These are phyloP conservation scores for Scopus umbretta DNA, from an alignment of 2,113 vertebrate genomes.

Conservation along the genomic window DNA sequence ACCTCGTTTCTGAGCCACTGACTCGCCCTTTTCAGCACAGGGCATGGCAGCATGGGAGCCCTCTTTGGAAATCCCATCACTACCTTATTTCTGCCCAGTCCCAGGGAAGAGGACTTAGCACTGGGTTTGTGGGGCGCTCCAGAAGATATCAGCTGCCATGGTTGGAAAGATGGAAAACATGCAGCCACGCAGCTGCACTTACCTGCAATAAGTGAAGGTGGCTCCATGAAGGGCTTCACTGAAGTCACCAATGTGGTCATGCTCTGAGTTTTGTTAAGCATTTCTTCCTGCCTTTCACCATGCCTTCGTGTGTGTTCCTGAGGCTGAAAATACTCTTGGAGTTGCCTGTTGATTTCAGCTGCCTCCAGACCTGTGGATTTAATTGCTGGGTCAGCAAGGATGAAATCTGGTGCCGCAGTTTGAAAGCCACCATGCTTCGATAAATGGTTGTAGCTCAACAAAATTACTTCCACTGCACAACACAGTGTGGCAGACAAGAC, in stretches of 20 bases:
- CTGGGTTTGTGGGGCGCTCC: fast-evolving
- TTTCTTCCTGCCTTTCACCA: not conserved
- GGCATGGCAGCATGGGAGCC: fast-evolving
- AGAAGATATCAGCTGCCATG: fast-evolving
- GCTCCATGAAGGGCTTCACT: not conserved
- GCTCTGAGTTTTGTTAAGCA: not conserved
- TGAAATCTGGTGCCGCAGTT: not conserved
- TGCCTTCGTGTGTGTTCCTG: not conserved
- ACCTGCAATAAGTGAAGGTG: not conserved
- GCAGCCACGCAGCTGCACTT: not conserved
- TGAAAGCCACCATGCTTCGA: not conserved
- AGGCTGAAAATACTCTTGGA: not conserved
- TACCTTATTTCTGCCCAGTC: not conserved
- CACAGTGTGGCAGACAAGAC: not conserved
- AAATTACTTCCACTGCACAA: not conserved
- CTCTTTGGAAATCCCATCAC: not conserved
- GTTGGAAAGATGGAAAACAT: not conserved
- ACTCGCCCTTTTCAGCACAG: not conserved
- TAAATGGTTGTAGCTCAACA: not conserved
- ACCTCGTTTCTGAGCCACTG: fast-evolving
- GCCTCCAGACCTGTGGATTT: conserved; percentile 67
- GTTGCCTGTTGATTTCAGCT: not conserved
- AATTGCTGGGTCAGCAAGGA: not conserved
- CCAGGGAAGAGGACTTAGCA: not conserved
- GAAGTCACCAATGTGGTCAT: not conserved